Evolutionary conservation across 35 echinoderm and acorn worm species (phyloP).

Genomic region (Lytechinus variegatus): DNA sequence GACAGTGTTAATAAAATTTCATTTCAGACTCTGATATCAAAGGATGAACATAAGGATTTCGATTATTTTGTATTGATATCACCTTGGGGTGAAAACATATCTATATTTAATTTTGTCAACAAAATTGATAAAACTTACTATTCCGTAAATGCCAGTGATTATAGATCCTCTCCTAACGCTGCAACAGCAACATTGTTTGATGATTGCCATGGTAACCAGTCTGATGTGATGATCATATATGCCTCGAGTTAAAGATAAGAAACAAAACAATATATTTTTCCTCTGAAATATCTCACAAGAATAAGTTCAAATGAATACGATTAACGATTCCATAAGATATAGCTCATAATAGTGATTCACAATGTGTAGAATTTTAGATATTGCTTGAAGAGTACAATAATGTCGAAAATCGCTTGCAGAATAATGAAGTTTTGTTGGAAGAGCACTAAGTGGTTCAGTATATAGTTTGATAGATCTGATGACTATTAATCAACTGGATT

Average conservation of each 20-base stretch:
- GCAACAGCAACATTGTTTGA: slow-evolving; percentile 45
- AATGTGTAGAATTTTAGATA: too few species aligned
- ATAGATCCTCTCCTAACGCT: slow-evolving; percentile 42
- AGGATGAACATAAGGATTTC: too few species aligned
- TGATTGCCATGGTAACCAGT: slow-evolving; percentile 38
- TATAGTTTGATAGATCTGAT: neutral
- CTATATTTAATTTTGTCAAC: neutral
- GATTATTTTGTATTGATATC: neutral
- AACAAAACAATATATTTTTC: neutral
- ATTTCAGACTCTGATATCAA: too few species aligned
- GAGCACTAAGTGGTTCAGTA: neutral
- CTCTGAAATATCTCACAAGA: neutral
- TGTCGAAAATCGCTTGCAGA: neutral
- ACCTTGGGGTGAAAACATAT: neutral
- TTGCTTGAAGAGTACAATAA: neutral
- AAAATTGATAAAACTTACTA: neutral
- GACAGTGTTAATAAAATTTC: too few species aligned
- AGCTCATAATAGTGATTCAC: too few species aligned
- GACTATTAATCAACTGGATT: neutral
- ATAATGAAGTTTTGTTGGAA: neutral
- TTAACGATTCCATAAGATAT: too few species aligned
- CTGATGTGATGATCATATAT: neutral
- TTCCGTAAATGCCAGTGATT: slow-evolving; percentile 25
- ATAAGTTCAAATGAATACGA: neutral
- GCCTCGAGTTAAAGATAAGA: neutral